These are phyloP conservation scores for Asteroscopus sphinx DNA, from an alignment of 2,888 invertebrate genomes.

Conservation along the genomic window DNA sequence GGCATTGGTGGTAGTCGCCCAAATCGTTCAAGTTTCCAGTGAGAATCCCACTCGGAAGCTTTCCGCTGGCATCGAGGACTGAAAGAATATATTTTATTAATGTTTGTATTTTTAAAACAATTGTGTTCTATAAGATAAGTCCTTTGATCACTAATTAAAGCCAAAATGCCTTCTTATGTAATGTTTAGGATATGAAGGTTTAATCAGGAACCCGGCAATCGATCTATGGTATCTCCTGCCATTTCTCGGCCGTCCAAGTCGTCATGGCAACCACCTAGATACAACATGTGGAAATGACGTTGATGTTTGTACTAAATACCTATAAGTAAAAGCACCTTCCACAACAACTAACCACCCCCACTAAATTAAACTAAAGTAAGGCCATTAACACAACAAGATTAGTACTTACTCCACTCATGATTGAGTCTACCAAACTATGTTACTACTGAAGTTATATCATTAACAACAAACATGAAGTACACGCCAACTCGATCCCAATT, in stretches of 20 bases:
- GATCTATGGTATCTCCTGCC: no score
- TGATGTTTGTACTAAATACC: no score
- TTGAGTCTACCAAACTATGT: slow-evolving; percentile 5
- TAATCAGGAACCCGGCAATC: no score
- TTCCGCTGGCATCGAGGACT: slow-evolving; percentile 84
- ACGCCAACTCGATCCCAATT: not conserved
- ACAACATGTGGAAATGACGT: no score
- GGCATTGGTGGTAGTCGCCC: slow-evolving; percentile 78
- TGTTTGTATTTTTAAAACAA: no score
- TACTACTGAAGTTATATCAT: slow-evolving; percentile 14
- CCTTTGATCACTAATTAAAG: no score
- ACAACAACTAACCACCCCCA: slow-evolving; percentile 1
- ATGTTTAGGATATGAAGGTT: no score
- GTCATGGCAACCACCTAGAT: no score
- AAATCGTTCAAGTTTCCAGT: slow-evolving; percentile 77
- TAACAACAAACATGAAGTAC: slow-evolving; percentile 1
- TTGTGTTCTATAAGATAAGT: no score
- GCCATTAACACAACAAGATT: slow-evolving; percentile 26
- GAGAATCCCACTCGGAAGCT: slow-evolving; percentile 77
- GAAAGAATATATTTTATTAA: slow-evolving; percentile 23
- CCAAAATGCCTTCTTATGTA: no score
- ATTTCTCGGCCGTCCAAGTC: no score
- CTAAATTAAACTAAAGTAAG: slow-evolving; percentile 20
- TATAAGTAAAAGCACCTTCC: not conserved
- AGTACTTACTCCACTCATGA: slow-evolving; percentile 21